phyloP scores from a whole-genome alignment of 2,113 vertebrate species.

The Odobenus rosmarus region DNA sequence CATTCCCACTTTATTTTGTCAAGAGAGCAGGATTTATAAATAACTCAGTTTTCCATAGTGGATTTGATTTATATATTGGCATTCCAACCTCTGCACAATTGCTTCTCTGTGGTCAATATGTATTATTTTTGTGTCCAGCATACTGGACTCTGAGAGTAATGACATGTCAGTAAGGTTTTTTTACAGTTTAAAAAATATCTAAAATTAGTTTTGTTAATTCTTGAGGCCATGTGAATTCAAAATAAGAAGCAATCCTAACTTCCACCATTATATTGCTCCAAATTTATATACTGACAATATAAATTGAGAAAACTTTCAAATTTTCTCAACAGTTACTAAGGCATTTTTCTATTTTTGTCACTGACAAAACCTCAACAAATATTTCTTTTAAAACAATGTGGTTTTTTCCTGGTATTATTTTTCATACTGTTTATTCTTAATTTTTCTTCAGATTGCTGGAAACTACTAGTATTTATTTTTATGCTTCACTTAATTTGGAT shows the following conservation, averaged over 20 bases:
- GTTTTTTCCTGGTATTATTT: conserved; percentile 33
- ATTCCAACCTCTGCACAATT: neutral
- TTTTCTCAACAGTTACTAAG: neutral
- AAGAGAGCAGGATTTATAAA: neutral
- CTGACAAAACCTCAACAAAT: neutral
- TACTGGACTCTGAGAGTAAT: neutral
- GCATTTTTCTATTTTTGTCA: neutral
- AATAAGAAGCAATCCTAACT: conserved; percentile 24
- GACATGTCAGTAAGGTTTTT: neutral
- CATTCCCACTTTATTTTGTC: neutral
- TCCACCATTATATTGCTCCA: neutral
- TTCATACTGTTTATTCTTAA: conserved; percentile 59
- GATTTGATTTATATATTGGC: neutral
- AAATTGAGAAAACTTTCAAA: neutral
- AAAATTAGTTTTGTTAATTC: conserved; percentile 45
- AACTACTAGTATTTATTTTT: conserved; percentile 64
- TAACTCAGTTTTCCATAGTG: neutral
- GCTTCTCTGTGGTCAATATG: neutral
- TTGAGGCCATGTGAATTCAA: neutral
- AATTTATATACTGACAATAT: neutral
- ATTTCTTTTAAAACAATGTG: neutral
- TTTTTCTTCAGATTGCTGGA: conserved; percentile 45
- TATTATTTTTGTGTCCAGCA: neutral
- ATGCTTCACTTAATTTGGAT: conserved; percentile 55
- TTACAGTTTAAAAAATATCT: neutral